Percentiles rank a stretch among this genome's conserved stretches.
These are phyloP conservation scores for Mylabris phalerata DNA, from an alignment of 1,140 invertebrate species.

Conservation along the genomic window DNA sequence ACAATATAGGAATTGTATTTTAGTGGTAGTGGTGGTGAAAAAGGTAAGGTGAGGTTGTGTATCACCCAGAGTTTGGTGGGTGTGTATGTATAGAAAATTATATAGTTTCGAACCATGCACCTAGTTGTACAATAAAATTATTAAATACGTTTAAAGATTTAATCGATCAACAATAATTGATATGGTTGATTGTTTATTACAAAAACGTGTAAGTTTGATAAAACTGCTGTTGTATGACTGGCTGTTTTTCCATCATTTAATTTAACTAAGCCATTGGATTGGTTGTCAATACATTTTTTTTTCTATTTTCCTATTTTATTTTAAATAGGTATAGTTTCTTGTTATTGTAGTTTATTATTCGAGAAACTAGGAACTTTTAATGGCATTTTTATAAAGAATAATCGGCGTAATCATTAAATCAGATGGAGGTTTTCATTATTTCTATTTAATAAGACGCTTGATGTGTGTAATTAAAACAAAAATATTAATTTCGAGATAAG, in stretches of 20 bases:
- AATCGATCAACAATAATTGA: conserved; percentile 8
- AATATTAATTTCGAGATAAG: no score
- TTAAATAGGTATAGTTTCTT: background rate
- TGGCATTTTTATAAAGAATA: background rate
- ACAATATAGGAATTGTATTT: no score
- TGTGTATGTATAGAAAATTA: conserved; percentile 29
- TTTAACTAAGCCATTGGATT: conserved; percentile 26
- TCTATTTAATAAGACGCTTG: background rate
- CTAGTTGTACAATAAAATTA: conserved; percentile 16
- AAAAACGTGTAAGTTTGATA: conserved; percentile 23
- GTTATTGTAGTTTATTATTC: background rate
- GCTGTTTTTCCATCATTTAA: conserved; percentile 30
- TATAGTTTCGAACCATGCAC: conserved; percentile 20
- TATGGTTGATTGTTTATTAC: conserved; percentile 20
- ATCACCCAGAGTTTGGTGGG: conserved; percentile 18
- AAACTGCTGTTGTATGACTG: conserved; percentile 28
- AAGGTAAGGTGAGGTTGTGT: conserved; percentile 11
- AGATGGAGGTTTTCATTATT: background rate
- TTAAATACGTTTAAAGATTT: background rate
- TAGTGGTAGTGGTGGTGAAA: no score
- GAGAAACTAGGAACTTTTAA: background rate
- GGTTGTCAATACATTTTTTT: conserved; percentile 13
- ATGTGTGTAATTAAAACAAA: no score
- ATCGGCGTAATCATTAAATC: background rate
- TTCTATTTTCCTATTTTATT: background rate